phyloP scores from a whole-genome alignment of 2,797 vertebrate genomes.

The Pseudochirops corinnae region DNA sequence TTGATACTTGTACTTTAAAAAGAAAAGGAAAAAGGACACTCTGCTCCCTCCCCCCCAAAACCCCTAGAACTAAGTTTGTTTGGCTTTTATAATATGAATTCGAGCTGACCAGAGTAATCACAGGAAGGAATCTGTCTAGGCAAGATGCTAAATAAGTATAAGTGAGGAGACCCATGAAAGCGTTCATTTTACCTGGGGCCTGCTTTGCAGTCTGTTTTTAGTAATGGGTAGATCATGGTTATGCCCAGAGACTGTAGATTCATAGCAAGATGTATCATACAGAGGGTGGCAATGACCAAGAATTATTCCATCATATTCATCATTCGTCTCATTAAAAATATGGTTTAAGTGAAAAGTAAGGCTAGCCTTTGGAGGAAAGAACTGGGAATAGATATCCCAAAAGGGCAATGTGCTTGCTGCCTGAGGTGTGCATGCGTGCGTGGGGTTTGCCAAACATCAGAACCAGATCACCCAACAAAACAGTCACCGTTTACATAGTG shows the following conservation, averaged over 20 bases:
- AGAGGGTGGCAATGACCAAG: neutral
- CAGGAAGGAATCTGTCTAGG: neutral
- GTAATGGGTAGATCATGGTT: neutral
- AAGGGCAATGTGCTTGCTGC: neutral
- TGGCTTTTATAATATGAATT: neutral
- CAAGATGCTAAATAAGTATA: neutral
- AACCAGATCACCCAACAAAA: neutral
- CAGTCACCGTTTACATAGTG: neutral
- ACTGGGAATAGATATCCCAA: neutral
- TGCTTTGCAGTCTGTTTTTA: neutral
- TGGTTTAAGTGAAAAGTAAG: neutral
- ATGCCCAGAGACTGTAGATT: neutral
- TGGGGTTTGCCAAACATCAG: neutral
- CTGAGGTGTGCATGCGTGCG: neutral
- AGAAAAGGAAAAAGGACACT: neutral
- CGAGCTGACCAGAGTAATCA: neutral
- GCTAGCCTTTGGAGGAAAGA: neutral
- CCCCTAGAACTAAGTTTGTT: neutral
- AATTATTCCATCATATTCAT: neutral
- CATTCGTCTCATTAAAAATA: neutral
- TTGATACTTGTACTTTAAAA: neutral
- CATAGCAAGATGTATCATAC: neutral
- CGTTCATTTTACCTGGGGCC: neutral
- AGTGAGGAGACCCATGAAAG: neutral
- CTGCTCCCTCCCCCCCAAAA: neutral